phyloP scores from a whole-genome alignment of 2,113 vertebrate genomes.

The Terrapene triunguis region DNA sequence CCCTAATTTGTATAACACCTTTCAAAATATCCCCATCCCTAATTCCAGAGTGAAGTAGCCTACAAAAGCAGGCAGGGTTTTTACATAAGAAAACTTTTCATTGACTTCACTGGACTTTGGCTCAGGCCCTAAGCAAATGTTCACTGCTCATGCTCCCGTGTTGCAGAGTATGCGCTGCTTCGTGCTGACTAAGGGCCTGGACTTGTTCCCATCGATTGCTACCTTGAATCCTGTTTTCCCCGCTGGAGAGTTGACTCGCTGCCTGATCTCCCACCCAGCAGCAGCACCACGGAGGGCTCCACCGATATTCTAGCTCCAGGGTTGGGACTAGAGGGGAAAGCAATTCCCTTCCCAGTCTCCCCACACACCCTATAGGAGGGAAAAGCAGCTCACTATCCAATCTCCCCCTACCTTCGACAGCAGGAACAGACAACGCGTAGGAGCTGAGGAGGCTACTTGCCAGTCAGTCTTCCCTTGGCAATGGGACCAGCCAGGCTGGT shows the following conservation, averaged over 20 bases:
- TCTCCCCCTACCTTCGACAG: neutral
- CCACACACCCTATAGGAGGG: neutral
- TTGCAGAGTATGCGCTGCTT: neutral
- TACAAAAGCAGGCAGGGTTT: neutral
- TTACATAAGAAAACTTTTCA: neutral
- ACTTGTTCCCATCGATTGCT: neutral
- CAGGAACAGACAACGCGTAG: neutral
- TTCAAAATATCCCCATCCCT: neutral
- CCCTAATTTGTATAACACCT: neutral
- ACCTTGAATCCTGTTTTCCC: neutral
- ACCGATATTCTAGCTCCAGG: neutral
- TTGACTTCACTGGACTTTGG: neutral
- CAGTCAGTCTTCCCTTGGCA: rapidly evolving
- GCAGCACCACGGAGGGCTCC: neutral
- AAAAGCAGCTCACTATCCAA: neutral
- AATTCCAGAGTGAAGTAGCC: neutral
- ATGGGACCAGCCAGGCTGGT: neutral
- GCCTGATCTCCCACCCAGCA: neutral
- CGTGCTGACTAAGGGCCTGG: neutral
- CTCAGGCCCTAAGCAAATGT: neutral
- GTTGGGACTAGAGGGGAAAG: neutral
- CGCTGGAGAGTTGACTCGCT: neutral
- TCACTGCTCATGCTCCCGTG: neutral
- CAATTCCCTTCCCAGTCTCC: neutral
- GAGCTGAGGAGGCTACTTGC: neutral